Base-by-base conservation (phyloP, 2,888 invertebrate species). In the Esperia sulphurella region DNA sequence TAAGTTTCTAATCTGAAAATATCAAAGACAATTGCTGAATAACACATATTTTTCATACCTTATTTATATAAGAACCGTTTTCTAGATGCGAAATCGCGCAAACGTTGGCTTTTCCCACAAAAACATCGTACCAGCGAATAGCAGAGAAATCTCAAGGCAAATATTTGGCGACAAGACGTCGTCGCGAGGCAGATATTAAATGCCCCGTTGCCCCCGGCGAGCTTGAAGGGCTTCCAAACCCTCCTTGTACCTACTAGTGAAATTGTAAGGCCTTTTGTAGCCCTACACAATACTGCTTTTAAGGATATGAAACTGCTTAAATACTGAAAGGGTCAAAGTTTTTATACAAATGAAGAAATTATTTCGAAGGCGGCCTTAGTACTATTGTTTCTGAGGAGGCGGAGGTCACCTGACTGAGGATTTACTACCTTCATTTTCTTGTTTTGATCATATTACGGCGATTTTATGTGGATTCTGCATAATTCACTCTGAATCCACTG, bases 81-180 rank as follows among this genome's bases (percentile, higher is more conserved):
- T 46, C 40, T 41, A 31, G 31, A 30, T 41, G 14, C 12, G n/a
- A 35, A 35, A n/a, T 35, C 13, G 10, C 31, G 40, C 39, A 51
- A 48, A 46, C 40, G n/a, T 47, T 48, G 28, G 43, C 46, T 44
- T 48, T 42, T 42, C 40, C 40, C 49, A 60, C 56, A 68, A 71
- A 64, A 65, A 63, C 60, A 56, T 51, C 48, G 50, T 54, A 62
- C 60, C 65, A 33, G 66, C 63, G 63, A 58, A 54, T 44, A 55
- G 55, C 70, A 68, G 63, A 67, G 48, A 51, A 66, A 67, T 69
- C 64, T 61, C 58, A 53, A 65, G 50, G 61, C 71, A 75, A 80
- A 83, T 79, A 78, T 85, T 84, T 80, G 77, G 63, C 65, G 68
- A 65, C 60, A 58, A 57, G 63, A 64, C 66, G 70, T 61, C 67